A percentile compares a stretch with the other conserved stretches of the same genome.
Conservation (phyloP, 2,888 invertebrate species). For the Pseudococcus jackbeardsleyi region DNA sequence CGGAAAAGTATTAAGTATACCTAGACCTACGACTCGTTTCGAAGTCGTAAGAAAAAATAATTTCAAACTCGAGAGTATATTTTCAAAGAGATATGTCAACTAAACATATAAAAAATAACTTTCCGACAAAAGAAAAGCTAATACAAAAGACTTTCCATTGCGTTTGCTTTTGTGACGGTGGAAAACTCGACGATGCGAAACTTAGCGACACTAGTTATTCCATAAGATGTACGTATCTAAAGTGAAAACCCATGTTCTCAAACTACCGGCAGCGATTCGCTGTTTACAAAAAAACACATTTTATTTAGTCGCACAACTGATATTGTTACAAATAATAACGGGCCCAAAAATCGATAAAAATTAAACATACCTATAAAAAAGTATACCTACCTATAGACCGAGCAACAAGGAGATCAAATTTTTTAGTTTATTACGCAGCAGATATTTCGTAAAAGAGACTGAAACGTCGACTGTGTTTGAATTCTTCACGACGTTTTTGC, state of each 20-base stretch:
- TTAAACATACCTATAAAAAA: not conserved
- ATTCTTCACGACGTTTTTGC: not conserved
- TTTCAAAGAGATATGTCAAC: not conserved
- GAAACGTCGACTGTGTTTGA: not conserved
- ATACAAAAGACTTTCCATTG: slow-evolving; percentile 17
- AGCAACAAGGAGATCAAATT: not conserved
- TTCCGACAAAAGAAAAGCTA: not conserved
- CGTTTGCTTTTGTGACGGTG: not conserved
- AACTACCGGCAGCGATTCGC: not conserved
- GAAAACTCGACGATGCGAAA: slow-evolving; percentile 12
- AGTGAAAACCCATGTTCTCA: slow-evolving; percentile 1
- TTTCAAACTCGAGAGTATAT: not conserved
- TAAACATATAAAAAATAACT: not conserved
- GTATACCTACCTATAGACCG: not conserved
- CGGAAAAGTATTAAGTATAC: not conserved
- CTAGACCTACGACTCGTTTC: not conserved
- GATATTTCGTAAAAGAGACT: not conserved
- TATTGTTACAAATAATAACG: not conserved
- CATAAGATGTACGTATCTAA: not conserved
- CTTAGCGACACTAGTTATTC: not conserved
- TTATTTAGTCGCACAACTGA: not conserved
- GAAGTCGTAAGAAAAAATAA: not conserved
- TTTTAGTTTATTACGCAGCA: not conserved
- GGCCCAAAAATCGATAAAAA: not conserved
- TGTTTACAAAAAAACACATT: not conserved